Percentiles rank a stretch among this genome's conserved stretches.
Evolutionary conservation across 2,113 vertebrate species (phyloP).

Genomic region (Aspiorhynchus laticeps): DNA sequence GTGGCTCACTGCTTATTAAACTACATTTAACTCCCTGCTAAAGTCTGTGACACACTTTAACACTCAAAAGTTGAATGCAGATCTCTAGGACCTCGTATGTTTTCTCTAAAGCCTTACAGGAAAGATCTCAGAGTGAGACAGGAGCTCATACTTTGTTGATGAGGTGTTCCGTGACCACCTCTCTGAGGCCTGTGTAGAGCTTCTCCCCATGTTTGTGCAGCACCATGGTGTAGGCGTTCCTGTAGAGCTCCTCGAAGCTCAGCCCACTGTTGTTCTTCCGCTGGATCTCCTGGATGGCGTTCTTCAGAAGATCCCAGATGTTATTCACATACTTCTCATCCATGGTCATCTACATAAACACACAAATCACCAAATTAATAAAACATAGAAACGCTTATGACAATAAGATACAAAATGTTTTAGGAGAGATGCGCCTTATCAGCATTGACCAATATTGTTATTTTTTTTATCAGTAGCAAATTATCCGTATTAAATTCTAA

Average conservation of each 20-base stretch:
- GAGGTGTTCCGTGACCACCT: conserved; percentile 98
- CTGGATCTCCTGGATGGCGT: conserved; percentile 98
- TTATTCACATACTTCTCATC: conserved; percentile 99
- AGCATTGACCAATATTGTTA: not conserved
- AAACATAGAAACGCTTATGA: not conserved
- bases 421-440: not conserved
- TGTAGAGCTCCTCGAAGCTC: conserved; percentile 99
- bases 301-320: conserved; percentile 98
- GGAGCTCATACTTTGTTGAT: conserved; percentile 92
- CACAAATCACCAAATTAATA: not conserved
- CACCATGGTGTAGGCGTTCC: conserved; percentile 99
- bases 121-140: not conserved
- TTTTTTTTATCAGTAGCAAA: not conserved
- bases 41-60: not conserved
- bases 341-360: conserved; percentile 91
- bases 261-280: conserved; percentile 97
- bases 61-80: not conserved
- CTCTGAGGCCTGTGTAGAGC: conserved; percentile 96
- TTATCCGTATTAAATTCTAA: not conserved
- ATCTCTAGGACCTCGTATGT: not conserved
- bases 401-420: not conserved
- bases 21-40: not conserved
- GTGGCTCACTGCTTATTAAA: not conserved
- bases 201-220: conserved; percentile 99
- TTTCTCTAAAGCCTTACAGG: not conserved